Evolutionary conservation across 2,888 invertebrate species (phyloP), one percentile per base, ranked within the genome.

Genomic region (Dorcus parallelipipedus): DNA sequence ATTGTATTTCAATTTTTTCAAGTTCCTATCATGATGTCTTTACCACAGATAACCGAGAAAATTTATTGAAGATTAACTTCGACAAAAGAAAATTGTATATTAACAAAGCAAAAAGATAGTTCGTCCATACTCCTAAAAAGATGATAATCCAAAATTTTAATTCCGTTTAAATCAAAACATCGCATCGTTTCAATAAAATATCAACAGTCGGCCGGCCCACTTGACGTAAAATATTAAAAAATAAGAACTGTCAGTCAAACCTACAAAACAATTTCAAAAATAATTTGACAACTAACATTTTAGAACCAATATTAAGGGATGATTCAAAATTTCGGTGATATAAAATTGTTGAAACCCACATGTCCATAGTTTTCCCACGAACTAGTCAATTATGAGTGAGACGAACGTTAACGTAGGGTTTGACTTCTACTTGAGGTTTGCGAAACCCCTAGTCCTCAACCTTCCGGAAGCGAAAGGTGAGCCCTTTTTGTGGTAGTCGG

Each of bases 401-500:
- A 26, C 38, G n/a, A 48, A 58, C 49, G 45, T 48, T 48, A 52
- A 39, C 20, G 57, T 56, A 41, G 74, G 78, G 64, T 78, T 80
- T 59, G 72, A 73, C 42, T 80, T 80, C 66, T 80, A 79, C 62
- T 58, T 78, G 14, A 76, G 73, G 66, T 76, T 80, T 60, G 76
- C 76, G 3, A 79, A 76, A 66, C 78, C 79, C 4, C 64, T 80
- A 39, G 73, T 79, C 33, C 65, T 79, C 49, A 76, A 76, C 64
- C 69, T 81, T 50, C 70, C 75, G 9, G 70, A 76, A 56, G 70
- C 76, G 4, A 73, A 76, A 67, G 79, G 79, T 57, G 51, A 50
- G n/a, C 48, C 33, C 9, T 8, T 9, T 20, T 26, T 4, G 2
- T 14, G 20, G 1, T 38, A 45, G 45, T 20, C 45, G 6, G 9